Evolutionary conservation across 2,797 vertebrate genomes (phyloP).

Genomic region (Sebastes ruberrimus): DNA sequence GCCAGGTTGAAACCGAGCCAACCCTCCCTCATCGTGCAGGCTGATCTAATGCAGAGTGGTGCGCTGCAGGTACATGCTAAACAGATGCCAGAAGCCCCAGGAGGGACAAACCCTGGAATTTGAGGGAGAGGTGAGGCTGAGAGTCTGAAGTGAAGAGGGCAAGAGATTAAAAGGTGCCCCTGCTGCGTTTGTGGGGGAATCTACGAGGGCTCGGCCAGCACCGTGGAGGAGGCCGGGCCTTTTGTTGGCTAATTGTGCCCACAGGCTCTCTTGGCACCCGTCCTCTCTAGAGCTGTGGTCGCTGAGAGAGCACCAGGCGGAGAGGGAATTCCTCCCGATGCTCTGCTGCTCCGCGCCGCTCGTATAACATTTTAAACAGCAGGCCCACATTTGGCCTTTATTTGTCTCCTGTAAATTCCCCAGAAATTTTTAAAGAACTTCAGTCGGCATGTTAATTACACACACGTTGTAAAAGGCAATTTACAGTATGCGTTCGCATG

Average conservation of each 20-base stretch:
- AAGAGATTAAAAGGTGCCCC: conserved; percentile 63
- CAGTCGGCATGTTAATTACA: conserved; percentile 35
- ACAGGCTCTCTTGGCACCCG: conserved; percentile 56
- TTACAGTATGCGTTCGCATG: conserved; percentile 9
- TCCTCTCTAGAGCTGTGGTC: conserved; percentile 46
- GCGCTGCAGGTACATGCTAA: conserved; percentile 57
- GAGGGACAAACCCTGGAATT: conserved; percentile 59
- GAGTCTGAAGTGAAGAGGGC: conserved; percentile 50
- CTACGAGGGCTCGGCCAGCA: conserved; percentile 64
- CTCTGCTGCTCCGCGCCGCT: not conserved
- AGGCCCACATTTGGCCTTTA: conserved; percentile 47
- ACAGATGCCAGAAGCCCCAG: conserved; percentile 53
- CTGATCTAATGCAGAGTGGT: conserved; percentile 4
- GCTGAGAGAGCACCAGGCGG: conserved; percentile 39
- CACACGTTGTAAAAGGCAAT: conserved; percentile 40
- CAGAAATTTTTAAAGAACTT: conserved; percentile 27
- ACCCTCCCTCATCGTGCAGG: not conserved
- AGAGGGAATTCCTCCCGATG: conserved; percentile 70
- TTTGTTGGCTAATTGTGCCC: conserved; percentile 72
- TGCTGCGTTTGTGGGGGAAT: conserved; percentile 68
- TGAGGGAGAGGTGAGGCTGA: conserved; percentile 55
- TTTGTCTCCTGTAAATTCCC: conserved; percentile 15
- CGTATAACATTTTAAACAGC: conserved; percentile 37
- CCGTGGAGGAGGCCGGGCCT: conserved; percentile 31
- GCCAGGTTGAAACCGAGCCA: conserved; percentile 17